Evolutionary conservation across 2,113 vertebrate genomes (phyloP), one percentile per base, ranked within the genome.

Genomic region (Gasterosteus aculeatus): DNA sequence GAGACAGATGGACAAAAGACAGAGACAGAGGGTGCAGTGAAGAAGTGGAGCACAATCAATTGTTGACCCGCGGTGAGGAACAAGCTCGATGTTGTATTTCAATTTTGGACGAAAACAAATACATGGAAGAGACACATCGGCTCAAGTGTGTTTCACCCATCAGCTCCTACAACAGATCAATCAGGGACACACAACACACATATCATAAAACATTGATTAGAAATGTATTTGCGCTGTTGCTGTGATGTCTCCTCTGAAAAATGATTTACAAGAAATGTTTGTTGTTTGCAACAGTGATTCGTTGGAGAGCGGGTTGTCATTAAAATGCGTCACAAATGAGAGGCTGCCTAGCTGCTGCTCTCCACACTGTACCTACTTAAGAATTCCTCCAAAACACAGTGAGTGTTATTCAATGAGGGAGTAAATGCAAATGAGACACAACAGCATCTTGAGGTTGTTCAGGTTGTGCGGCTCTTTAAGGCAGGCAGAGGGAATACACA

Each of bases 381-480:
- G 16, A 29, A 51, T 10, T 29, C 10, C 44, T 51, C 29, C 33
- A 18, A 59, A 38, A 7, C 35, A 38, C 35, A 62, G 69, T 72
- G 57, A 31, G 33, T 29, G 46, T n/a, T 60, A 15, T 41, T 67
- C 57, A 39, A 46, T 38, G 29, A 66, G 54, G 47, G n/a, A 49
- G 15, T 51, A 44, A 56, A 68, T n/a, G 80, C 26, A 51, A 75
- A 42, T 60, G 22, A 51, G 66, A 54, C 42, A 31, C 38, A 38
- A 41, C 8, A 29, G 47, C 57, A n/a, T 14, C 1, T 6, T 58
- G 29, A 77, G 57, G 57, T 58, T 6, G 5, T 51, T 69, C 49
- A 69, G 51, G 59, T 15, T 35, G 53, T 56, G 22, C 2, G 2
- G 53, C 29, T 31, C 12, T 29, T 56, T 56, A 56, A 56, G 54